These are phyloP conservation scores for Rhagoletis pomonella DNA, from an alignment of 1,140 invertebrate species.

Conservation along the genomic window DNA sequence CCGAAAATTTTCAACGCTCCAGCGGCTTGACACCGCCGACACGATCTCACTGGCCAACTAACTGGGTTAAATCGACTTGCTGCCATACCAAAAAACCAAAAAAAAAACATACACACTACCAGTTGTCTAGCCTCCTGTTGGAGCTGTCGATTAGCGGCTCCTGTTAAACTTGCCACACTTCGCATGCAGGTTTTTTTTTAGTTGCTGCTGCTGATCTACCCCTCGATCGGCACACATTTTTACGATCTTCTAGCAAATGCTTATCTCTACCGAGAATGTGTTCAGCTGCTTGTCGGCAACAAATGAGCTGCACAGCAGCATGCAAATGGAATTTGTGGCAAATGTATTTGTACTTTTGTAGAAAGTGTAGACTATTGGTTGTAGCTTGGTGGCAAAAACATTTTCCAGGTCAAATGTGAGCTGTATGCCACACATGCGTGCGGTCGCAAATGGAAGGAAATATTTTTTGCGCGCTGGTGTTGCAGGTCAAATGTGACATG, in stretches of 20 bases:
- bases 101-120: neutral
- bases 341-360: neutral
- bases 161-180: conserved; percentile 7
- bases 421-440: conserved; percentile 48
- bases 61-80: conserved; percentile 43
- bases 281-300: conserved; percentile 28
- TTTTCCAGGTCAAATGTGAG: conserved; percentile 32
- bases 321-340: conserved; percentile 18
- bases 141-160: conserved; percentile 37
- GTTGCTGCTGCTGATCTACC: neutral
- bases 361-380: conserved; percentile 5
- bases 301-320: neutral
- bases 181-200: neutral
- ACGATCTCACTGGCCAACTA: conserved; percentile 28
- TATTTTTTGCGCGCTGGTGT: neutral
- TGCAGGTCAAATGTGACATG: neutral
- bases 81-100: neutral
- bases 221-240: conserved; percentile 31
- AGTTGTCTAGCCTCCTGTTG: neutral
- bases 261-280: neutral
- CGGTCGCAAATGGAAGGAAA: neutral
- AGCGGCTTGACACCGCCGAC: neutral
- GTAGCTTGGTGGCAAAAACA: conserved; percentile 18
- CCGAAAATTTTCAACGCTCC: neutral
- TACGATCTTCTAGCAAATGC: neutral